Base-by-base conservation (phyloP, 2,113 vertebrate species). In the Pelvicachromis taeniatus region DNA sequence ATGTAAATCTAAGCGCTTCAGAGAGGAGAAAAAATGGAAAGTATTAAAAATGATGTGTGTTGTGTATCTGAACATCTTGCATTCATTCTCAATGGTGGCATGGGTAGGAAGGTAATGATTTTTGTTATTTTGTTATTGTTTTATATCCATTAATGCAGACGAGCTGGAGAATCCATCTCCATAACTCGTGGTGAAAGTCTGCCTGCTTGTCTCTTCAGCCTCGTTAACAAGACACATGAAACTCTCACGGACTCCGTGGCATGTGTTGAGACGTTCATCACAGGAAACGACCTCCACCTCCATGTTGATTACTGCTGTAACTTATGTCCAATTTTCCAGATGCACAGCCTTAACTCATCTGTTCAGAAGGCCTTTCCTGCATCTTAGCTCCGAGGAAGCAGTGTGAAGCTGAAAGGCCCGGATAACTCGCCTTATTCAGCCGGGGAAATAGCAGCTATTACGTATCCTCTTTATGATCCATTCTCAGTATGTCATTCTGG, bases 221-320 rank as follows among this genome's bases (percentile, higher is more conserved):
- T 93, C 87, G 86, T 94, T 90, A 90, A 80, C 52, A 87, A 90
- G 92, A 93, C 80, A 45, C 87, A 90, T 88, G 77, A 85, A 84
- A 48, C 81, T 81, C 56, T 11, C 31, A 9, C 6, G 0, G 59
- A 83, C 80, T 86, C 54, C 7, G 84, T 61, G 61, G 82, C 79
- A 35, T 75, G 88, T 58, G 84, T 78, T 10, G 40, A 79, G 63
- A 77, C 19, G 48, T 90, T 70, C 79, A 90, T 93, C 87, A 91
- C 81, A 5, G 55, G 58, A 90, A 93, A 86, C 86, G 58, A 45
- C 83, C 73, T 26, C 31, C 82, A 35, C 53, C 85, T 63, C 77
- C 40, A 11, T 45, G 82, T 65, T 89, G 82, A 90, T 91, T 81
- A 84, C 80, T 65, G 82, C 53, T 56, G 61, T 89, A 85, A 90